Evolutionary conservation across 1,140 invertebrate genomes (phyloP).

Genomic region (Dendroctonus valens): DNA sequence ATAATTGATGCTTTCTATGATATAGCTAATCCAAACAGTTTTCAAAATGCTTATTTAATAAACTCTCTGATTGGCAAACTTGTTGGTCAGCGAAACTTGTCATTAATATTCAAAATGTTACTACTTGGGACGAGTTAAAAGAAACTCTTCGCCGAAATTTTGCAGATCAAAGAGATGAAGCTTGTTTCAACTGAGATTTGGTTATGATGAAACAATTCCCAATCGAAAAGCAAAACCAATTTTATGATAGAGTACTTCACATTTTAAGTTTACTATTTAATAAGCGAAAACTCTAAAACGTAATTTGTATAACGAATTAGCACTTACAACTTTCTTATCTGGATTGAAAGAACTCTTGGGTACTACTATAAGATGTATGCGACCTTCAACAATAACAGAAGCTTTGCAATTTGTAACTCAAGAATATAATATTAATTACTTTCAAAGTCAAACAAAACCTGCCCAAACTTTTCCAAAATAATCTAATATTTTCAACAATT

Average conservation of each 20-base stretch:
- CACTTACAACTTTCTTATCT: slow-evolving; percentile 23
- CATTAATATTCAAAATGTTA: slow-evolving; percentile 30
- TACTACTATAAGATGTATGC: slow-evolving; percentile 15
- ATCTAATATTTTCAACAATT: too few species aligned
- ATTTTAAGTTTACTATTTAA: slow-evolving; percentile 18
- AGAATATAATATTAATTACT: slow-evolving; percentile 23
- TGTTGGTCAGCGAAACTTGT: slow-evolving; percentile 21
- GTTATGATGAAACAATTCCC: slow-evolving; percentile 25
- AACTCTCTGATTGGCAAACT: slow-evolving; percentile 24
- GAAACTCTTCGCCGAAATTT: slow-evolving; percentile 24
- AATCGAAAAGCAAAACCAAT: slow-evolving; percentile 11
- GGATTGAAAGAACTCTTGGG: slow-evolving; percentile 15
- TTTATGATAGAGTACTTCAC: slow-evolving; percentile 14
- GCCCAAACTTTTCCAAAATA: too few species aligned
- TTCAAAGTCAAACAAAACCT: slow-evolving; percentile 17
- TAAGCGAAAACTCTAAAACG: slow-evolving; percentile 12
- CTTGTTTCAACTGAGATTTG: slow-evolving; percentile 28
- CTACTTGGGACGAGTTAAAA: slow-evolving; percentile 30
- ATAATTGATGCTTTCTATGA: too few species aligned
- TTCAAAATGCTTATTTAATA: too few species aligned
- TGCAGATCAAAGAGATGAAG: slow-evolving; percentile 31
- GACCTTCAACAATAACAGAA: slow-evolving; percentile 2
- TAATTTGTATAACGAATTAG: slow-evolving; percentile 4
- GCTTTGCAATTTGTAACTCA: slow-evolving; percentile 18
- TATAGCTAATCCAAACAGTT: too few species aligned